Evolutionary conservation across 2,113 vertebrate genomes (phyloP).

Genomic region (Leucosticte australis): DNA sequence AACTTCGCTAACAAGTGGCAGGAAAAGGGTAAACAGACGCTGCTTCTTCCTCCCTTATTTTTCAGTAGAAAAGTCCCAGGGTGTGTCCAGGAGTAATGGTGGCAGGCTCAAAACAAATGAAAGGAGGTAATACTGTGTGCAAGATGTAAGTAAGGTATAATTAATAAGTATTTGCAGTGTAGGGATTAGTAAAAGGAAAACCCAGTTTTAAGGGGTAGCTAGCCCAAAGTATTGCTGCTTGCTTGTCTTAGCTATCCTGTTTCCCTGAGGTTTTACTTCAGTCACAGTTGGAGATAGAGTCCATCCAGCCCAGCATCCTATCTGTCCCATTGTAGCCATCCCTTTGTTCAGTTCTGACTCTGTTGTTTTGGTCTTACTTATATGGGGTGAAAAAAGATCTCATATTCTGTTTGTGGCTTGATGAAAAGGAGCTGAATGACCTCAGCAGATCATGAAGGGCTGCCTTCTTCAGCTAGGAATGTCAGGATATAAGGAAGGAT

Average conservation of each 20-base stretch:
- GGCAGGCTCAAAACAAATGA: neutral
- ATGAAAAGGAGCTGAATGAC: neutral
- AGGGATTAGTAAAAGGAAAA: neutral
- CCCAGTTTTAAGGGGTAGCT: neutral
- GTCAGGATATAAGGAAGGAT: neutral
- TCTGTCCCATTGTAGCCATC: neutral
- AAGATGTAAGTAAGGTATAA: neutral
- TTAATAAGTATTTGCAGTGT: neutral
- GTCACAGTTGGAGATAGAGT: neutral
- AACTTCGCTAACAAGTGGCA: accelerated
- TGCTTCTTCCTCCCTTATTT: neutral
- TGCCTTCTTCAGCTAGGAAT: neutral
- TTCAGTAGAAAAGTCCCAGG: neutral
- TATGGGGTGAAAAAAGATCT: accelerated
- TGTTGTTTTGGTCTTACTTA: neutral
- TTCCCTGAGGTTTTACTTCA: neutral
- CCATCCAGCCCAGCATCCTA: too few relatives aligned
- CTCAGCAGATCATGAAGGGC: neutral
- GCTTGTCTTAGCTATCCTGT: neutral
- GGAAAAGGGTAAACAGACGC: neutral
- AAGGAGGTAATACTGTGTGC: neutral
- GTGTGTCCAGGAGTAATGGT: neutral
- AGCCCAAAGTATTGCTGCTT: neutral
- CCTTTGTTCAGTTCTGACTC: neutral
- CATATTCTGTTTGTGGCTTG: neutral